These are phyloP conservation scores for Percina caprodes DNA, from an alignment of 2,113 vertebrate genomes.

Conservation along the genomic window DNA sequence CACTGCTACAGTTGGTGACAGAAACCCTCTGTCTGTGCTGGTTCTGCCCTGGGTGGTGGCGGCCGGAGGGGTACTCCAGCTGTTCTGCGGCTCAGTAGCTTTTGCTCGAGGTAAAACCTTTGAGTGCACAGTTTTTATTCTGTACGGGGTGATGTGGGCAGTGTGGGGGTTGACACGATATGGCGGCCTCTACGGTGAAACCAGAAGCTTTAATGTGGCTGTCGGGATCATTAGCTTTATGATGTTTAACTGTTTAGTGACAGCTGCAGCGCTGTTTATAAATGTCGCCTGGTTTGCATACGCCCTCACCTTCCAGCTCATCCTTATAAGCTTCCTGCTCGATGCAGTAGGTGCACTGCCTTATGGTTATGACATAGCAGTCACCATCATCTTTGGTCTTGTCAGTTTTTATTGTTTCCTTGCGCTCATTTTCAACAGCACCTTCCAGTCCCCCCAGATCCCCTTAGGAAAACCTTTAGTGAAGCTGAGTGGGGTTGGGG, in stretches of 20 bases:
- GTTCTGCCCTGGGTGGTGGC: slow-evolving; percentile 89
- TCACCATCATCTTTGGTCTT: slow-evolving; percentile 88
- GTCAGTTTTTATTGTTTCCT: slow-evolving; percentile 92
- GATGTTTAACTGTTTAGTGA: slow-evolving; percentile 88
- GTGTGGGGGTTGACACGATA: slow-evolving; percentile 90
- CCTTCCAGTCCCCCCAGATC: slow-evolving; percentile 85
- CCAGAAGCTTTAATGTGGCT: slow-evolving; percentile 84
- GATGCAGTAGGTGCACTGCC: slow-evolving; percentile 84
- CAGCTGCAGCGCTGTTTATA: slow-evolving; percentile 85
- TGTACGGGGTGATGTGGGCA: slow-evolving; percentile 90
- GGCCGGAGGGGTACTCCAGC: slow-evolving; percentile 87
- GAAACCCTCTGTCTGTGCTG: slow-evolving; percentile 79
- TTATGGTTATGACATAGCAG: slow-evolving; percentile 86
- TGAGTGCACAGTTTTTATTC: slow-evolving; percentile 89
- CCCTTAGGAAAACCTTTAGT: slow-evolving; percentile 85
- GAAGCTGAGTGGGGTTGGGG: slow-evolving; percentile 82
- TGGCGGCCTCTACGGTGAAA: slow-evolving; percentile 79
- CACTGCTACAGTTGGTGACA: slow-evolving; percentile 71
- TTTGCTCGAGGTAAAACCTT: slow-evolving; percentile 91
- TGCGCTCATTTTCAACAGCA: slow-evolving; percentile 84
- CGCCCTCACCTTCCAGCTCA: slow-evolving; percentile 86
- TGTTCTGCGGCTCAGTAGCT: slow-evolving; percentile 85
- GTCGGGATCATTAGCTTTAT: slow-evolving; percentile 88
- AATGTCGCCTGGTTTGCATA: slow-evolving; percentile 87
- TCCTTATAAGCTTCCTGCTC: slow-evolving; percentile 89